Evolutionary conservation across 2,113 vertebrate genomes (phyloP), one percentile per base, ranked within the genome.

Genomic region (Tachysurus vachellii): DNA sequence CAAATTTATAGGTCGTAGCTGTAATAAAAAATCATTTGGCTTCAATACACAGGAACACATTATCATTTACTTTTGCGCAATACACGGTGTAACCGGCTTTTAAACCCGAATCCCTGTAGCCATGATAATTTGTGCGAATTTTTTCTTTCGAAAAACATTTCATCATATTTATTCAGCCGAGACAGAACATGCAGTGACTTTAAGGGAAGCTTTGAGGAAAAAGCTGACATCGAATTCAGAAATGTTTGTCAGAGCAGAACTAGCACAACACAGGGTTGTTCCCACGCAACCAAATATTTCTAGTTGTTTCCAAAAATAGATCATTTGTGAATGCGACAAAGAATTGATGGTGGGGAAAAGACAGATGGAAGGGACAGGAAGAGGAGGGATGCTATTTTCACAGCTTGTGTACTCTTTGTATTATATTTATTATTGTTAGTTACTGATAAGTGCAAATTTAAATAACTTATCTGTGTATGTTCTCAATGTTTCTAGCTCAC

Each of bases 361-460:
- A 42, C 14, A 76, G 66, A 64, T 89, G 1, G 76, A 82, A 82
- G 64, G 83, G 19, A 36, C 28, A 16, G 80, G 36, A 66, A 82
- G 47, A 56, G 59, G 21, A 50, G 11, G 12, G n/a, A 19, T 16
- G 19, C 53, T 23, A 17, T 19, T 85, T n/a, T 56, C 66, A 57
- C 1, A 59, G 53, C 83, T 57, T 23, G 23, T 6, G 31, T 44
- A 5, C 31, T 31, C 14, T 28, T 70, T 54, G 44, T 71, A 42
- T 42, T 23, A 54, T 44, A 28, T 16, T 70, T 19, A 11, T 85
- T 84, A 11, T 83, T 76, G 82, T 75, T 80, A 3, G 80, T 75
- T 62, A 1, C 8, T 16, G 56, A 53, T 36, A 68, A 47, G 42
- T 16, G 59, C 54, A 13, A 16, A 71, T 73, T 68, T 23, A 77